A percentile compares a stretch with the other conserved stretches of the same genome.
phyloP scores from a whole-genome alignment of 2,113 vertebrate genomes.

The Alosa alosa region DNA sequence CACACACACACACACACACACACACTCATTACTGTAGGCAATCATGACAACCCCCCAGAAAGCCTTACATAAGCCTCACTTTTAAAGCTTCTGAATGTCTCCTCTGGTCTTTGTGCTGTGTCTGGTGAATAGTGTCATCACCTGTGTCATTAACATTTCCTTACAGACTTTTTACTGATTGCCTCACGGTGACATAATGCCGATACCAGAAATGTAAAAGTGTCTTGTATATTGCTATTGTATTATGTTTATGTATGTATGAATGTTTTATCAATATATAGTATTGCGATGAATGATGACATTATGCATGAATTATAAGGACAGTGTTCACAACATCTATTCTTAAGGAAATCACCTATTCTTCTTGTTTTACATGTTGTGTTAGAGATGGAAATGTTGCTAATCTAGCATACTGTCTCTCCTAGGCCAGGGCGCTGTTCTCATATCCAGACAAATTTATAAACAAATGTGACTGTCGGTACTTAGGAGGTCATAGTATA shows the following conservation, averaged over 20 bases:
- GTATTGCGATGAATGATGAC: background rate
- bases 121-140: background rate
- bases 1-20: constrained; percentile 11
- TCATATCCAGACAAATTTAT: background rate
- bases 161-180: background rate
- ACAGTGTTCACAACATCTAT: background rate
- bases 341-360: background rate
- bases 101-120: background rate
- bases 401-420: no score
- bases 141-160: background rate
- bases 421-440: no score
- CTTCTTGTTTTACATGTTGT: no score
- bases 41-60: background rate
- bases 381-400: no score
- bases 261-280: background rate
- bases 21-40: constrained; percentile 9
- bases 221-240: background rate
- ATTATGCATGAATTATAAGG: background rate
- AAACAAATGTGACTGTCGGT: background rate
- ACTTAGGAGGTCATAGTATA: background rate
- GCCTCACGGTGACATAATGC: background rate
- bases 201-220: background rate
- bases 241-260: background rate
- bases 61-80: background rate
- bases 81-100: background rate